Percentiles rank a stretch among this genome's conserved stretches.
phyloP scores from a whole-genome alignment of 2,888 invertebrate species.

The Sminthurinus aureus region DNA sequence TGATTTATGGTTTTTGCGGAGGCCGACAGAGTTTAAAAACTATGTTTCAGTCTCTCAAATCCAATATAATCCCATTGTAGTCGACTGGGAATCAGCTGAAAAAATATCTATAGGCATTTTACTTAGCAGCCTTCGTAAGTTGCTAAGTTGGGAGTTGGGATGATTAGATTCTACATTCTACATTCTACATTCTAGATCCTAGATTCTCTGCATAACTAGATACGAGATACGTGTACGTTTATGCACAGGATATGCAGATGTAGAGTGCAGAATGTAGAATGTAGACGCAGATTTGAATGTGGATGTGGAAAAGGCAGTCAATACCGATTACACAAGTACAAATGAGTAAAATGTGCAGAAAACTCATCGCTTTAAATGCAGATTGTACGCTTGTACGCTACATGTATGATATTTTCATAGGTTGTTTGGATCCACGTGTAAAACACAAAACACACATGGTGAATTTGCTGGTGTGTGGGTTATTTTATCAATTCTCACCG shows the following conservation, averaged over 20 bases:
- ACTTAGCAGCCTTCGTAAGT: no score
- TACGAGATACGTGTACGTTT: not conserved
- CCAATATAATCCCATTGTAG: conserved; percentile 32
- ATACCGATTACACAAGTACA: not conserved
- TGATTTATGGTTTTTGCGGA: conserved; percentile 36
- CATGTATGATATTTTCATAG: no score
- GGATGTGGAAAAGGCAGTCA: not conserved
- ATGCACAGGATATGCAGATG: not conserved
- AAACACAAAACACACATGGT: no score
- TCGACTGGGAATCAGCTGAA: conserved; percentile 17
- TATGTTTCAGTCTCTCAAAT: conserved; percentile 27
- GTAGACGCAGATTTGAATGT: no score
- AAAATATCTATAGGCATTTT: not conserved
- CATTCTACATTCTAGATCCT: no score
- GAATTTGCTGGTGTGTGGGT: no score
- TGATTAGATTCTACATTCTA: no score
- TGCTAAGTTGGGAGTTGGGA: no score
- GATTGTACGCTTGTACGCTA: not conserved
- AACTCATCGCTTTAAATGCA: not conserved
- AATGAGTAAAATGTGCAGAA: not conserved
- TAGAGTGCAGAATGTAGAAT: not conserved
- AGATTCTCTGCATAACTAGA: no score
- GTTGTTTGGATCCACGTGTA: no score
- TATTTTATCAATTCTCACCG: no score
- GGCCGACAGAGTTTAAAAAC: conserved; percentile 33